Percentiles rank a stretch among this genome's conserved stretches.
These are phyloP conservation scores for Rhizomys pruinosus DNA, from an alignment of 2,113 vertebrate genomes.

Conservation along the genomic window DNA sequence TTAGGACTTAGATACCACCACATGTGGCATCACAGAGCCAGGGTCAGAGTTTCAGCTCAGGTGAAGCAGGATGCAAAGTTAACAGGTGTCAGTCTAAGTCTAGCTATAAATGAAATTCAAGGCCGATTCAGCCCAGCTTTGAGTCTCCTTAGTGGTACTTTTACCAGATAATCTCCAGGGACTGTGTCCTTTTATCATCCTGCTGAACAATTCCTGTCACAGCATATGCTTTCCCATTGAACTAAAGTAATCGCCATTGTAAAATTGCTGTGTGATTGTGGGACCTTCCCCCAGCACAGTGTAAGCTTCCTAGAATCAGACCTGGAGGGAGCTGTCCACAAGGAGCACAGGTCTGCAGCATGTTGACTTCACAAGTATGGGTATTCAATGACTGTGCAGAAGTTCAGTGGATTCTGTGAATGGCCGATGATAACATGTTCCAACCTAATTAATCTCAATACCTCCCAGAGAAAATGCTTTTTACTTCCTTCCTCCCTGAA, in stretches of 20 bases:
- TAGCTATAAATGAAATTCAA: not conserved
- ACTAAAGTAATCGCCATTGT: too few relatives aligned
- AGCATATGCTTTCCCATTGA: not conserved
- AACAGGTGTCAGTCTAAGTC: not conserved
- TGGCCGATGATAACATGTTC: too few relatives aligned
- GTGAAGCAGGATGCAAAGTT: not conserved
- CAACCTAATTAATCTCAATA: rapidly evolving
- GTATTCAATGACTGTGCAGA: not conserved
- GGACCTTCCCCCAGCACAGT: not conserved
- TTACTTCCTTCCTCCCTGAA: not conserved
- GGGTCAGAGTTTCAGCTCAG: not conserved
- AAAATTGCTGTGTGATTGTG: not conserved
- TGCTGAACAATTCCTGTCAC: too few relatives aligned
- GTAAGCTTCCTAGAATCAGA: not conserved
- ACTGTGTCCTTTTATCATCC: rapidly evolving
- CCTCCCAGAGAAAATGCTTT: not conserved
- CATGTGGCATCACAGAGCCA: too few relatives aligned
- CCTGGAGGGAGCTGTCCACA: rapidly evolving
- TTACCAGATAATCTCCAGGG: not conserved
- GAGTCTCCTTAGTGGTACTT: not conserved
- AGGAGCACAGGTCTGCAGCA: not conserved
- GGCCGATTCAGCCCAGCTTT: not conserved
- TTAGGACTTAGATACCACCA: not conserved
- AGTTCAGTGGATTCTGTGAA: too few relatives aligned
- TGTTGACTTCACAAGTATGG: not conserved